phyloP scores from a whole-genome alignment of 2,113 vertebrate genomes.

The Ranitomeya imitator region DNA sequence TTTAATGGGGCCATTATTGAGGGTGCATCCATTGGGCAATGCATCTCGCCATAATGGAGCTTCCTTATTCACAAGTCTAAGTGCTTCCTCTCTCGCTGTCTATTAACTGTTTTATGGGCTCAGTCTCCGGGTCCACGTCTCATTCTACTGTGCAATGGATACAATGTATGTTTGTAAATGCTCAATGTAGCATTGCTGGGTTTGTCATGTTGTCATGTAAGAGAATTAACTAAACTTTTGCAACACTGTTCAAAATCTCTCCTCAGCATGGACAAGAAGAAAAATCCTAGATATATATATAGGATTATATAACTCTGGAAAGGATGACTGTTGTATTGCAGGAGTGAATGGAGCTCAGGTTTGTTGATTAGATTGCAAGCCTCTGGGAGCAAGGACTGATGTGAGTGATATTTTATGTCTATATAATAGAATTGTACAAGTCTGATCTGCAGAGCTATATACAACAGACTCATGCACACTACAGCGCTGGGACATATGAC shows the following conservation, averaged over 20 bases:
- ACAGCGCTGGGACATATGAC: background rate
- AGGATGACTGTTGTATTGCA: no score
- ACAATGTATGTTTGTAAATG: background rate
- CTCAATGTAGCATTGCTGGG: background rate
- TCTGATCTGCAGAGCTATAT: background rate
- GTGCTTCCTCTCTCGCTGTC: background rate
- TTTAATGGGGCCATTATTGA: slow-evolving; percentile 18
- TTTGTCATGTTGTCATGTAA: background rate
- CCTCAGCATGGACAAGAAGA: no score
- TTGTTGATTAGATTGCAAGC: background rate
- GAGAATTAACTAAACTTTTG: no score
- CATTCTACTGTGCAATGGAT: background rate
- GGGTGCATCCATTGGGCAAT: background rate
- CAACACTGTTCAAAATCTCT: no score
- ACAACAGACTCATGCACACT: background rate
- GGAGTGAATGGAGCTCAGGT: background rate
- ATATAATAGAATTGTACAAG: background rate
- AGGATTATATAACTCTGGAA: no score
- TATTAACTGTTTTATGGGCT: background rate
- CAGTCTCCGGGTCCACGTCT: background rate
- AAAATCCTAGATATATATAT: no score
- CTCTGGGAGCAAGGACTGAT: background rate
- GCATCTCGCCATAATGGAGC: background rate
- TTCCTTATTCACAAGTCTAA: slow-evolving; percentile 11
- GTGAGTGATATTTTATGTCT: background rate